Evolutionary conservation across 2,797 vertebrate species (phyloP).

Genomic region (Ptychobarbus kaznakovi): DNA sequence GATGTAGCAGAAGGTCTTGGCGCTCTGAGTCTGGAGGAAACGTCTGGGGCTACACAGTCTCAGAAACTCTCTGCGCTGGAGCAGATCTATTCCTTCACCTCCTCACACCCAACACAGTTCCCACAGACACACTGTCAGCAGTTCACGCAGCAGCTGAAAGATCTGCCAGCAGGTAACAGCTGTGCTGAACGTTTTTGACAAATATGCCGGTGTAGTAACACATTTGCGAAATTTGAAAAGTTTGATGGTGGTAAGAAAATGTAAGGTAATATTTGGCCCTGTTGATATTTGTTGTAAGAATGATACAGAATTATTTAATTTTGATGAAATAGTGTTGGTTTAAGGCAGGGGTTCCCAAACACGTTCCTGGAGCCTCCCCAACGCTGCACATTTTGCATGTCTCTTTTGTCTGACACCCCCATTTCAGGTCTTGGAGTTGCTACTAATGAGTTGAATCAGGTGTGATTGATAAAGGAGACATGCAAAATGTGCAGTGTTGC

Average conservation of each 20-base stretch:
- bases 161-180: slow-evolving; percentile 75
- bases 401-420: too few species aligned
- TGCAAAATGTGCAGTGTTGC: too few species aligned
- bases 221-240: not conserved
- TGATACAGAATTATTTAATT: not conserved
- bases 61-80: slow-evolving; percentile 74
- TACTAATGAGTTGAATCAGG: too few species aligned
- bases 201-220: not conserved
- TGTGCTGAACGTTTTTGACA: slow-evolving; percentile 3
- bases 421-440: too few species aligned
- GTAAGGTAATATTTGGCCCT: not conserved
- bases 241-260: not conserved
- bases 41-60: slow-evolving; percentile 1
- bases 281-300: not conserved
- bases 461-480: too few species aligned
- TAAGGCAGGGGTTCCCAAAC: too few species aligned
- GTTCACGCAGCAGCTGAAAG: slow-evolving; percentile 75
- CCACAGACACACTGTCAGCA: slow-evolving; percentile 71
- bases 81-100: slow-evolving; percentile 81
- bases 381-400: too few species aligned
- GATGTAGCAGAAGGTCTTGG: slow-evolving; percentile 78
- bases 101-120: slow-evolving; percentile 67
- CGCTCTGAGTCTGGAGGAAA: slow-evolving; percentile 76
- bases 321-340: not conserved
- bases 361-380: too few species aligned